Base-by-base conservation (phyloP, 1,140 invertebrate species). In the Apis florea region DNA sequence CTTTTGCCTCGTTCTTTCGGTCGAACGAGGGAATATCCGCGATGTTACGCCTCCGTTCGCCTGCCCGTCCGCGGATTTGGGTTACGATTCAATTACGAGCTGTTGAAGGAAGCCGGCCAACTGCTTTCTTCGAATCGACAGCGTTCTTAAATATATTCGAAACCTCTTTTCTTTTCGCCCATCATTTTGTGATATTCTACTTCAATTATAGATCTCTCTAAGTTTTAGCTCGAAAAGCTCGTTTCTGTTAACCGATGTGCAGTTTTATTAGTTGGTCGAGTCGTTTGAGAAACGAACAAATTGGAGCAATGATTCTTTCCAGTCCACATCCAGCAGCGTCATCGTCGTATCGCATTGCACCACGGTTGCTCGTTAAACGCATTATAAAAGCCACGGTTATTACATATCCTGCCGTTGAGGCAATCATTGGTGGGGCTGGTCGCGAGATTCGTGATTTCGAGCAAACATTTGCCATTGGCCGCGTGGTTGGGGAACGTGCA, bases 401-500 rank as follows among this genome's bases (percentile, higher is more conserved):
- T 79, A 72, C n/a, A 75, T 84, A 58, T 63, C 53, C 53, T 13
- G 26, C 19, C 13, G 26, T 74, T 63, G 64, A 56, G 67, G n/a
- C 63, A 84, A 85, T 82, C 83, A 88, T 81, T 86, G 66, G 75
- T 61, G 40, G 13, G 70, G 66, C 76, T 66, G 67, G 59, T 72
- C 69, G 76, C 63, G 31, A 82, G 71, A 49, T 69, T 59, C 84
- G 88, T 88, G 83, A 90, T 87, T 91, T 88, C 79, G 84, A 79
- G 85, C 82, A 91, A 92, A 91, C 85, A 90, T 92, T 88, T 89
- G 89, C 82, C 56, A 83, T 84, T 61, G 73, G 80, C 73, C 64
- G 64, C 79, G 53, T 76, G 54, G 79, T 24, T 15, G 15, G 31
- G 31, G 54, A 40, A 54, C 21, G 66, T 70, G 63, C 64, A 74